Evolutionary conservation across 2,888 invertebrate species (phyloP).

Genomic region (Apamea anceps): DNA sequence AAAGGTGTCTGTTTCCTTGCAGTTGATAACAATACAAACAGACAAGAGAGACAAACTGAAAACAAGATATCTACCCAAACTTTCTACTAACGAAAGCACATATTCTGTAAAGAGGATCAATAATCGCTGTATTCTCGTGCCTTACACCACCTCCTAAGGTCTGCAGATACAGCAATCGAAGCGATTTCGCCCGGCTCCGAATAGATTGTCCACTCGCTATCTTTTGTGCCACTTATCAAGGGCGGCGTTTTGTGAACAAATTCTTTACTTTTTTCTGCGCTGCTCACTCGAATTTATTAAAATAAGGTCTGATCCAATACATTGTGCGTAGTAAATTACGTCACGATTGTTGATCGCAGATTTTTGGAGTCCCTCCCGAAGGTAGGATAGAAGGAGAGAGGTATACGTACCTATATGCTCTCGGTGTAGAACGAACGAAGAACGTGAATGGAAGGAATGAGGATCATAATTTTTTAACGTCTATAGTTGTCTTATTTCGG

Average conservation of each 20-base stretch:
- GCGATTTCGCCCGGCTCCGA: constrained; percentile 69
- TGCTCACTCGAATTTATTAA: constrained; percentile 72
- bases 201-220: constrained; percentile 75
- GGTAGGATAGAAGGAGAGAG: neutral
- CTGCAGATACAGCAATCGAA: constrained; percentile 74
- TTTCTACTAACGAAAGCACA: neutral
- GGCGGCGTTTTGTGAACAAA: constrained; percentile 71
- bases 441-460: neutral
- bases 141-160: constrained; percentile 54
- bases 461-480: neutral
- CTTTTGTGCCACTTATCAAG: constrained; percentile 74
- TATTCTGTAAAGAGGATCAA: neutral
- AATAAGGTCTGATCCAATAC: constrained; percentile 69
- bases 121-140: constrained; percentile 14
- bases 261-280: constrained; percentile 70
- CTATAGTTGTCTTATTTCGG: neutral
- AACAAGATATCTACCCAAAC: neutral
- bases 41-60: no score
- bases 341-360: constrained; percentile 61
- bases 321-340: constrained; percentile 65
- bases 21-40: no score
- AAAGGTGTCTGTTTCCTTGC: no score
- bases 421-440: neutral
- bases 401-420: neutral
- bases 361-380: constrained; percentile 41